Percentiles rank a stretch among this genome's conserved stretches.
phyloP scores from a whole-genome alignment of 2,113 vertebrate species.

The human (Homo sapiens) region GRCh38 chr14:97526501-97527000 shows the following conservation, averaged over 20 bases:
- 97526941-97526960: conserved; percentile 57
- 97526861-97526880: background rate
- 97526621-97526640: background rate
- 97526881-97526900: conserved; percentile 12
- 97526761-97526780: background rate
- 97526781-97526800: rapidly evolving
- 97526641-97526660: rapidly evolving
- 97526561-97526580: background rate
- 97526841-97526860: background rate
- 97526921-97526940: conserved; percentile 54
- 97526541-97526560: background rate
- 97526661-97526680: rapidly evolving
- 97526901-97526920: conserved; percentile 61
- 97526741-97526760: background rate
- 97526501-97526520: background rate
- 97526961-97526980: conserved; percentile 65
- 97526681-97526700: background rate
- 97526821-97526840: background rate
- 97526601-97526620: rapidly evolving
- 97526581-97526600: background rate
- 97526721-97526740: background rate
- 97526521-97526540: rapidly evolving
- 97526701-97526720: background rate
- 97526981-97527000: conserved; percentile 75
- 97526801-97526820: rapidly evolving